Evolutionary conservation across 2,888 invertebrate species (phyloP).

Genomic region (Cantharis flavilabris): DNA sequence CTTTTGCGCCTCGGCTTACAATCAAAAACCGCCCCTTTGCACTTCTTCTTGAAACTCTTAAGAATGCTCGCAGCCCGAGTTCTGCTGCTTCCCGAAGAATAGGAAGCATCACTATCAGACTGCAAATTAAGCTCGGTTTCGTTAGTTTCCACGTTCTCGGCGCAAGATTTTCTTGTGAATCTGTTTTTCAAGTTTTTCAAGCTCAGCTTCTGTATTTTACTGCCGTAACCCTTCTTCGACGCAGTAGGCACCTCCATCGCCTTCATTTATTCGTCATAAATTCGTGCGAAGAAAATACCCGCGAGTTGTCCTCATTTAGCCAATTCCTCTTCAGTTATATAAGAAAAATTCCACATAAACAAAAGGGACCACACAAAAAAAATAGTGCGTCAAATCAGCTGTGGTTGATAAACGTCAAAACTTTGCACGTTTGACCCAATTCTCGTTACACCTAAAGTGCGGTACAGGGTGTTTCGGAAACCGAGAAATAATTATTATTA

Average conservation of each 20-base stretch:
- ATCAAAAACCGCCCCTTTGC: slow-evolving; percentile 23
- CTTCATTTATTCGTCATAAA: neutral
- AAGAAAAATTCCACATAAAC: neutral
- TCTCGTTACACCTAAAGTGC: neutral
- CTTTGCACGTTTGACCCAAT: neutral
- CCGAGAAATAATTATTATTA: too few relatives aligned
- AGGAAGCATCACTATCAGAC: slow-evolving; percentile 17
- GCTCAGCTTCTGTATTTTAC: slow-evolving; percentile 16
- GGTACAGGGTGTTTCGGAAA: neutral
- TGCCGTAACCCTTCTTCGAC: neutral
- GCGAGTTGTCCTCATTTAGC: neutral
- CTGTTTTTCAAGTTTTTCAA: slow-evolving; percentile 22
- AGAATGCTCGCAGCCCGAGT: slow-evolving; percentile 29
- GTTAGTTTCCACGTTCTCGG: neutral
- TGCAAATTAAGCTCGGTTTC: neutral
- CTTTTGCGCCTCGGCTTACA: slow-evolving; percentile 23
- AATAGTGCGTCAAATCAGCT: neutral
- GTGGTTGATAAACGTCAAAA: neutral
- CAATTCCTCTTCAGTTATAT: neutral
- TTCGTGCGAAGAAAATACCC: neutral
- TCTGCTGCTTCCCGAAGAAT: slow-evolving; percentile 11
- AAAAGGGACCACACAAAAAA: neutral
- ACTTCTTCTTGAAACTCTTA: slow-evolving; percentile 31
- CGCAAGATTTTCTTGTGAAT: slow-evolving; percentile 3
- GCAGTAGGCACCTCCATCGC: neutral